These are phyloP conservation scores for Platalea minor DNA, from an alignment of 2,797 vertebrate species.

Conservation along the genomic window DNA sequence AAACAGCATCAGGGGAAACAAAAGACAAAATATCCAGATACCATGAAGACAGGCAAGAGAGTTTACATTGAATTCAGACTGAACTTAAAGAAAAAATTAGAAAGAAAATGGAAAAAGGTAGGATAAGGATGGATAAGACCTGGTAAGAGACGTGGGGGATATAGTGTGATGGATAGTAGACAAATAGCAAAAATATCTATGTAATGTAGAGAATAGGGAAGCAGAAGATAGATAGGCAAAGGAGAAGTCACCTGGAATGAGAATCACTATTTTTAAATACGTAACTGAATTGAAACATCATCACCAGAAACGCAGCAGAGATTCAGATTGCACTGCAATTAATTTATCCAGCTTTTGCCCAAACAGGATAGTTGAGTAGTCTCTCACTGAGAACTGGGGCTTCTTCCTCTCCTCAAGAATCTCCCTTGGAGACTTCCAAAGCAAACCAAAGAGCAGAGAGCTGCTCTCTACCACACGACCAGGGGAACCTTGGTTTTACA, in stretches of 20 bases:
- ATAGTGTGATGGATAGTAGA: not conserved
- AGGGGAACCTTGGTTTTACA: not conserved
- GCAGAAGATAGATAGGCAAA: not conserved
- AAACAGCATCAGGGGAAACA: not conserved
- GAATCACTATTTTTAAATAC: not conserved
- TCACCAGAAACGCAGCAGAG: not conserved
- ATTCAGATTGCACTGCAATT: not conserved
- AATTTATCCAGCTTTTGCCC: not conserved
- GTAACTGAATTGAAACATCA: not conserved
- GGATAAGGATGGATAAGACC: not conserved
- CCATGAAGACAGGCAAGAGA: not conserved
- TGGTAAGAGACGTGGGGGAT: not conserved
- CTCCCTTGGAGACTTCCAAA: not conserved
- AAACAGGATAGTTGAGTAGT: not conserved
- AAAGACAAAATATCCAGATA: not conserved
- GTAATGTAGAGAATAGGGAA: not conserved
- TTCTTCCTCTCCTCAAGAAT: not conserved
- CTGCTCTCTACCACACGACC: rapidly evolving
- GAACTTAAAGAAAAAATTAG: not conserved
- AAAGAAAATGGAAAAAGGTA: not conserved
- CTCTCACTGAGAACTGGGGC: rapidly evolving
- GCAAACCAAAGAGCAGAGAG: not conserved
- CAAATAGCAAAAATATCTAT: not conserved
- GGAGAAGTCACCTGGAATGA: not conserved
- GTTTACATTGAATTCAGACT: not conserved